Evolutionary conservation across 2,113 vertebrate species (phyloP).

Genomic region (Bubo scandiacus): DNA sequence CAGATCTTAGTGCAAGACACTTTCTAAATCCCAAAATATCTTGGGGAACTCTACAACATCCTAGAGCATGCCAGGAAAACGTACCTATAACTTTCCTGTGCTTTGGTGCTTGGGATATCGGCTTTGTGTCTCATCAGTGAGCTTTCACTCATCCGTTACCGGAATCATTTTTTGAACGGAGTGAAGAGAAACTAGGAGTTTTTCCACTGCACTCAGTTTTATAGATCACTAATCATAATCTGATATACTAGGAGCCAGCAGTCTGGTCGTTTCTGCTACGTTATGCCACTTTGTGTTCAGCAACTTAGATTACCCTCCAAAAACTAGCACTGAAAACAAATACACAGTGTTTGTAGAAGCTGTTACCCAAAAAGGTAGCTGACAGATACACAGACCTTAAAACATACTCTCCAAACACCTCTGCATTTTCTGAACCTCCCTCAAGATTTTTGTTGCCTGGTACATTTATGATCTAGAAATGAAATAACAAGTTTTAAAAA

Average conservation of each 20-base stretch:
- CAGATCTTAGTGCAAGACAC: not conserved
- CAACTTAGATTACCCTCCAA: not conserved
- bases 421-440: not conserved
- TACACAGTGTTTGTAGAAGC: not conserved
- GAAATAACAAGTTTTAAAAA: not conserved
- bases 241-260: not conserved
- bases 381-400: not conserved
- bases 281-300: not conserved
- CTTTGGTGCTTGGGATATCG: not conserved
- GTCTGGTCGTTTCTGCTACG: not conserved
- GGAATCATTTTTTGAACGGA: not conserved
- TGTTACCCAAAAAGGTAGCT: not conserved
- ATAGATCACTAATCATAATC: not conserved
- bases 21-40: not conserved
- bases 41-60: not conserved
- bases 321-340: not conserved
- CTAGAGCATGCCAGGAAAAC: not conserved
- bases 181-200: not conserved
- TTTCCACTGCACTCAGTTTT: not conserved
- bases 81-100: not conserved
- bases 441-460: not conserved
- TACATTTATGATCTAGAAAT: not conserved
- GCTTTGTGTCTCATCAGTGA: not conserved
- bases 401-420: not conserved
- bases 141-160: not conserved